A percentile compares a stretch with the other conserved stretches of the same genome.
phyloP scores from a whole-genome alignment of 1,140 invertebrate species.

The Drosophila ogumai region DNA sequence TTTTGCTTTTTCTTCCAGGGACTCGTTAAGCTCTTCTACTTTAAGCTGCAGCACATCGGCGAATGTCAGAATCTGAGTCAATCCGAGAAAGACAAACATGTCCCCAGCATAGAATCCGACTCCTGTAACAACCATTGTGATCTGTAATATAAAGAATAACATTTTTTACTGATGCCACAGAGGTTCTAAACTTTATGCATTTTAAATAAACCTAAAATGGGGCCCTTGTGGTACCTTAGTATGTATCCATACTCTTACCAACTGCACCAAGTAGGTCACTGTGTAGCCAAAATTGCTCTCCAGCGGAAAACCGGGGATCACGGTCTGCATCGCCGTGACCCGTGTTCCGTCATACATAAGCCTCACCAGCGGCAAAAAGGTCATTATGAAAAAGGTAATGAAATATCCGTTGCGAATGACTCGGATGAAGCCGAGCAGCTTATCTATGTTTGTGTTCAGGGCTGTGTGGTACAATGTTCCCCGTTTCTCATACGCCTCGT shows the following conservation, averaged over 20 bases:
- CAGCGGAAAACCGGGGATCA: conserved; percentile 51
- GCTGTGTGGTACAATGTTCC: not conserved
- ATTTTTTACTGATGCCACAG: no score
- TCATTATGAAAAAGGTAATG: conserved; percentile 38
- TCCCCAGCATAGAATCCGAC: conserved; percentile 61
- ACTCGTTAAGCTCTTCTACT: conserved; percentile 21
- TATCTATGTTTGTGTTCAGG: conserved; percentile 45
- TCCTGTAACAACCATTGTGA: conserved; percentile 37
- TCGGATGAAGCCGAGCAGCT: conserved; percentile 21
- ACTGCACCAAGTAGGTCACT: conserved; percentile 50
- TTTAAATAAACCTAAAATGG: not conserved
- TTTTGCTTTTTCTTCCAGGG: conserved; percentile 23
- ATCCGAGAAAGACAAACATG: conserved; percentile 40
- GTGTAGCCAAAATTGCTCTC: conserved; percentile 40
- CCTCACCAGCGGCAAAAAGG: conserved; percentile 17
- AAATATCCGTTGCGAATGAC: conserved; percentile 49
- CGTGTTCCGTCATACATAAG: conserved; percentile 48
- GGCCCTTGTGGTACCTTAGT: not conserved
- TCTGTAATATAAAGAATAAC: not conserved
- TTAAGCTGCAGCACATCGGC: conserved; percentile 56
- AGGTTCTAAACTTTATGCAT: no score
- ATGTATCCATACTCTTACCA: conserved; percentile 2
- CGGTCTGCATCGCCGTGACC: conserved; percentile 44
- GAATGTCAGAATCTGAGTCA: conserved; percentile 57
- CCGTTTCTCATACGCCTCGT: conserved; percentile 40